Percentiles rank a stretch among this genome's conserved stretches.
Evolutionary conservation across 2,113 vertebrate genomes (phyloP).

Genomic region (Lathamus discolor): DNA sequence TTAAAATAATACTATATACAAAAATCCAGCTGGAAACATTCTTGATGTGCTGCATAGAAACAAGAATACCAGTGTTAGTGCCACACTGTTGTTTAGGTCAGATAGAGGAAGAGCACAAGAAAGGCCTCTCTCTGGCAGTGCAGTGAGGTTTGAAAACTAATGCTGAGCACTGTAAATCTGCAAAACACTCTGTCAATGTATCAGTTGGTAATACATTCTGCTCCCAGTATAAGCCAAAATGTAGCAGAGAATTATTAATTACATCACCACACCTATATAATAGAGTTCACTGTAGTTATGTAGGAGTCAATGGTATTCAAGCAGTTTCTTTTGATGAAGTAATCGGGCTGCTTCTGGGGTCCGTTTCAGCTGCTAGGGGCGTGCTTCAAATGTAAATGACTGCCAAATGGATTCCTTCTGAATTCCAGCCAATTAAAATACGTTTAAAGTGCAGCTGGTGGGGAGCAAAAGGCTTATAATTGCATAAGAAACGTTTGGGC

Average conservation of each 20-base stretch:
- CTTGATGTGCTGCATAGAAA: not conserved
- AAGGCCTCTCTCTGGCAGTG: not conserved
- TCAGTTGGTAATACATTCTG: not conserved
- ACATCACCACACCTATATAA: constrained; percentile 57
- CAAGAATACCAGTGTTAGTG: not conserved
- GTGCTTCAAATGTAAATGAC: constrained; percentile 87
- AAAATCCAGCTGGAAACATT: constrained; percentile 5
- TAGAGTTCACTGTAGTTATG: constrained; percentile 64
- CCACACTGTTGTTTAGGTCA: not conserved
- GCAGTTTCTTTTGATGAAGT: constrained; percentile 77
- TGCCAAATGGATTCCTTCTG: constrained; percentile 84
- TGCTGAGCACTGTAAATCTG: not conserved
- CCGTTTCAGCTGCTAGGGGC: constrained; percentile 83
- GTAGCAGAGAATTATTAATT: constrained; percentile 70
- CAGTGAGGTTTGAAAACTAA: not conserved
- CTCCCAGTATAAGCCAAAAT: constrained; percentile 58
- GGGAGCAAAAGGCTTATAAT: constrained; percentile 60
- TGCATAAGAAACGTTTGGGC: constrained; percentile 59
- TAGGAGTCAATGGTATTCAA: constrained; percentile 69
- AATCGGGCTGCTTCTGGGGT: constrained; percentile 79
- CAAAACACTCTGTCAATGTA: not conserved
- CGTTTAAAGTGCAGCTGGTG: constrained; percentile 81
- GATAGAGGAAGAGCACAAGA: not conserved
- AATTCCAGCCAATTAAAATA: constrained; percentile 84
- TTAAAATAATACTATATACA: not conserved